These are phyloP conservation scores for Quiscalus mexicanus DNA, from an alignment of 2,113 vertebrate species.

Conservation along the genomic window DNA sequence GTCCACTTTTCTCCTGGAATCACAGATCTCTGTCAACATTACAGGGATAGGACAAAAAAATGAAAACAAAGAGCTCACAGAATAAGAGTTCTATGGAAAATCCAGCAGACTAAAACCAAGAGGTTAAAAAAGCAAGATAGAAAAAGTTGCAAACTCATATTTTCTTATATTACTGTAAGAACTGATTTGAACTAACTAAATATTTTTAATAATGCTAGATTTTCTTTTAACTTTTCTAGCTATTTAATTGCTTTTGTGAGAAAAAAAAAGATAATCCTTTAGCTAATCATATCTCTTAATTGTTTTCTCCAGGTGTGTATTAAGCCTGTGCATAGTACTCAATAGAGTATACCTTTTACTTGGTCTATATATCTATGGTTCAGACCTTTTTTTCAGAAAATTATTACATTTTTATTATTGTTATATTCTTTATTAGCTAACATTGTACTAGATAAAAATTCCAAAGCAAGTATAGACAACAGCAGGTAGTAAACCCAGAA, in stretches of 20 bases:
- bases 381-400: neutral
- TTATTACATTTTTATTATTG: neutral
- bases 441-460: neutral
- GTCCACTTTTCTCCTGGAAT: neutral
- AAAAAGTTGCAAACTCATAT: neutral
- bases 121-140: neutral
- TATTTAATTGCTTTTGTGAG: neutral
- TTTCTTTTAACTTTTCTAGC: neutral
- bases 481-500: neutral
- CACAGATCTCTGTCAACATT: neutral
- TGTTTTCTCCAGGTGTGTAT: neutral
- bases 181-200: neutral
- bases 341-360: neutral
- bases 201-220: neutral
- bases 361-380: neutral
- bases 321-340: neutral
- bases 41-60: neutral
- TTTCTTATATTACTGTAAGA: neutral
- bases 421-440: neutral
- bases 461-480: neutral
- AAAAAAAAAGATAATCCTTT: neutral
- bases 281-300: neutral
- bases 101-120: neutral
- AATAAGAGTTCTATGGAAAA: neutral
- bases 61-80: neutral